These are phyloP conservation scores for Cheilosia impressa DNA, from an alignment of 2,888 invertebrate genomes.

Conservation along the genomic window DNA sequence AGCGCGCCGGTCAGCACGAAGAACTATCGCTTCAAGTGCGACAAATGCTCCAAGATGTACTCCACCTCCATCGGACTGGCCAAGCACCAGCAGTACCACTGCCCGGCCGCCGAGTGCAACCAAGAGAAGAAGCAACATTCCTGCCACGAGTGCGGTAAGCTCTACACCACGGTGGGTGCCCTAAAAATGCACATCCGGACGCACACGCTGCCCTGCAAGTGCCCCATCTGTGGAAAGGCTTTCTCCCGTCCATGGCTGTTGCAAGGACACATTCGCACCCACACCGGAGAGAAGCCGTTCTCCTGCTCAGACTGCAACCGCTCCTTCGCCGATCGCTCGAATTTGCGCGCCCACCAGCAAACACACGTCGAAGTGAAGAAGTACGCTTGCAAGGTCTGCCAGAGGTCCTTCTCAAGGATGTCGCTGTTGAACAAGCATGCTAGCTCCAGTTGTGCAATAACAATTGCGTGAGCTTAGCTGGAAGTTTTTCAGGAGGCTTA, in stretches of 20 bases:
- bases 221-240: conserved; percentile 82
- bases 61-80: conserved; percentile 97
- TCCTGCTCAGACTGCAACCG: conserved; percentile 82
- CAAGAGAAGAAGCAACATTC: conserved; percentile 90
- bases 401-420: conserved; percentile 83
- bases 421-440: conserved; percentile 82
- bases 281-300: conserved; percentile 83
- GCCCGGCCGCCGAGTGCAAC: conserved; percentile 92
- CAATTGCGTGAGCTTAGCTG: conserved; percentile 79
- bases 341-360: conserved; percentile 83
- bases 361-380: conserved; percentile 83
- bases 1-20: conserved; percentile 72
- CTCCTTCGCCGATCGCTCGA: conserved; percentile 83
- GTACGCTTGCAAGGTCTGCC: conserved; percentile 81
- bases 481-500: background rate
- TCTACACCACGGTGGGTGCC: conserved; percentile 82
- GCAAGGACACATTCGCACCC: conserved; percentile 83
- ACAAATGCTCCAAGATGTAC: conserved; percentile 96
- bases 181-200: conserved; percentile 83
- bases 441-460: conserved; percentile 81
- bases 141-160: conserved; percentile 82
- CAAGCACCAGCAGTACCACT: conserved; percentile 98
- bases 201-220: conserved; percentile 83
- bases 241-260: conserved; percentile 83
- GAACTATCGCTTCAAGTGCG: conserved; percentile 91